Evolutionary conservation across 2,113 vertebrate species (phyloP).

Genomic region (Trinectes maculatus): DNA sequence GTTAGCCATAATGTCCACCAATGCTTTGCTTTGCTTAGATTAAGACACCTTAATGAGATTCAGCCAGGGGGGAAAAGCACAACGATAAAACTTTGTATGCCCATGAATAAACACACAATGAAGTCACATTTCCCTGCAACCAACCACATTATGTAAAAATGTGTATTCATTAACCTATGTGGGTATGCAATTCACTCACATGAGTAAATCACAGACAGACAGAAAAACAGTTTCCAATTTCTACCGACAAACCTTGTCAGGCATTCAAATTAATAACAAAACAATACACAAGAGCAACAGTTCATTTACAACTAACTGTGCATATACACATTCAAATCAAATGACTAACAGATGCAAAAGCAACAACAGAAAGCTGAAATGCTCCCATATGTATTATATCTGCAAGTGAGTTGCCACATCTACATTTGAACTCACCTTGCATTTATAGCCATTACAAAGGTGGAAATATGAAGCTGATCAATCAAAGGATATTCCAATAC

Average conservation of each 20-base stretch:
- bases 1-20: conserved; percentile 41
- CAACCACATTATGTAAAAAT: background rate
- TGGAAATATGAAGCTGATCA: background rate
- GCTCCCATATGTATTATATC: too few relatives aligned
- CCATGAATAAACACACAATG: conserved; percentile 10
- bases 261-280: background rate
- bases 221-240: background rate
- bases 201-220: background rate
- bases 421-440: background rate
- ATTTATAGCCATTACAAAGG: background rate
- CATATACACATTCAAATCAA: background rate
- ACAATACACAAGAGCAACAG: background rate
- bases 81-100: conserved; percentile 27
- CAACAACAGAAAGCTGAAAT: background rate
- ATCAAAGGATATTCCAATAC: background rate
- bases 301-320: background rate
- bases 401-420: background rate
- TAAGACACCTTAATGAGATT: conserved; percentile 71
- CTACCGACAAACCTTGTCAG: background rate
- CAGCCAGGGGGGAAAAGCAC: conserved; percentile 34
- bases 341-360: background rate
- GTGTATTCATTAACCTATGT: conserved; percentile 11
- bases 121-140: background rate
- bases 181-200: background rate
- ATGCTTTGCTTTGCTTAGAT: too few relatives aligned